Evolutionary conservation across 2,113 vertebrate genomes (phyloP).

Genomic region (Peromyscus californicus): DNA sequence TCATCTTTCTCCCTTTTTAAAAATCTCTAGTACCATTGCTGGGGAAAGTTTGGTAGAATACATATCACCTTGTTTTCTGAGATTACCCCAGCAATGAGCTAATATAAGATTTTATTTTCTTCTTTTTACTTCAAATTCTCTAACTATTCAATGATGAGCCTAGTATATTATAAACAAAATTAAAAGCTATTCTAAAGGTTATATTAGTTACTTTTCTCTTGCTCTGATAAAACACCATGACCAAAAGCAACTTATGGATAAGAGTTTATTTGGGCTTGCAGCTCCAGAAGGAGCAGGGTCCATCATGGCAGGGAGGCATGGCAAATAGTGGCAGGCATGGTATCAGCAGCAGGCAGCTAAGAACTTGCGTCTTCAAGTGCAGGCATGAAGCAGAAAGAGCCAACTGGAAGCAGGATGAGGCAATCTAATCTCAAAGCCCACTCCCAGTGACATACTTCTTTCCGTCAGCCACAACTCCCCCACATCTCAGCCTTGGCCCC

Average conservation of each 20-base stretch:
- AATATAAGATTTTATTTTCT: conserved; percentile 13
- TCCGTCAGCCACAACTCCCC: background rate
- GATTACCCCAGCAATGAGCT: background rate
- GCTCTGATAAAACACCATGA: background rate
- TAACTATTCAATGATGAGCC: conserved; percentile 8
- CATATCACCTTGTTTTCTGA: background rate
- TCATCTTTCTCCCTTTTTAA: background rate
- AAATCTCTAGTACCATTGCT: background rate
- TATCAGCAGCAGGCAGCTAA: background rate
- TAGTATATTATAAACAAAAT: conserved; percentile 44
- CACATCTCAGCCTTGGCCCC: background rate
- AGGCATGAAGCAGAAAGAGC: background rate
- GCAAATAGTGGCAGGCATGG: background rate
- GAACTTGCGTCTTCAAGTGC: background rate
- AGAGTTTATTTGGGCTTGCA: background rate
- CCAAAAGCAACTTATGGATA: background rate
- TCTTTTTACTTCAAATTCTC: background rate
- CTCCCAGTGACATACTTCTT: background rate
- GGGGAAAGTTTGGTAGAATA: background rate
- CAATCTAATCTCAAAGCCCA: background rate
- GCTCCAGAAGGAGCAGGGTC: background rate
- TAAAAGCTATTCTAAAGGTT: background rate
- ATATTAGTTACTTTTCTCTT: background rate
- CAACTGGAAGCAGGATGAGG: background rate
- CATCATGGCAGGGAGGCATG: background rate